These are phyloP conservation scores for Catamblyrhynchus diadema DNA, from an alignment of 2,797 vertebrate genomes.

Conservation along the genomic window DNA sequence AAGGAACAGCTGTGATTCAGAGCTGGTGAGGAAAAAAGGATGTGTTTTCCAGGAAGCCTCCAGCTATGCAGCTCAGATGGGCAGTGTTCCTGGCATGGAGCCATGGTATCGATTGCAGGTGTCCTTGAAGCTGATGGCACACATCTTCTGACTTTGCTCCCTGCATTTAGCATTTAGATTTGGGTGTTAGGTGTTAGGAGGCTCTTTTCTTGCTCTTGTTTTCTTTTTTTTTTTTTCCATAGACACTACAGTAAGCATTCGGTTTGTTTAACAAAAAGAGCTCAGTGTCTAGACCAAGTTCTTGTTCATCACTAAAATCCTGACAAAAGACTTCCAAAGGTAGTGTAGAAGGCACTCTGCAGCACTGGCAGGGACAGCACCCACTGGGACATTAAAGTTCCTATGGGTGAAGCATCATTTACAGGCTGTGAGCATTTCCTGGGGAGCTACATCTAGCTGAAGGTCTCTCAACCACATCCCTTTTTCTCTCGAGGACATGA, in stretches of 20 bases:
- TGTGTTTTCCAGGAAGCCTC: background rate
- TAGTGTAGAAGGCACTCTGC: background rate
- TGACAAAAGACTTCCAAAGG: background rate
- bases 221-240: too few relatives aligned
- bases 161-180: background rate
- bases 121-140: background rate
- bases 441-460: background rate
- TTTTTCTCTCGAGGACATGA: background rate
- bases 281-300: background rate
- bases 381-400: rapidly evolving
- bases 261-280: background rate
- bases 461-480: background rate
- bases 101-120: rapidly evolving
- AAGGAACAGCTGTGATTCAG: background rate
- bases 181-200: background rate
- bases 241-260: background rate
- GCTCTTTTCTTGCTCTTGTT: too few relatives aligned
- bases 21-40: background rate
- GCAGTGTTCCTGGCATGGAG: background rate
- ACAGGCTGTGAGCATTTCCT: background rate
- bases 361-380: background rate
- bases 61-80: background rate
- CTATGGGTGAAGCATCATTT: background rate
- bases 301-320: background rate
- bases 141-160: background rate